phyloP scores from a whole-genome alignment of 2,888 invertebrate genomes.

The Eudemis profundana region DNA sequence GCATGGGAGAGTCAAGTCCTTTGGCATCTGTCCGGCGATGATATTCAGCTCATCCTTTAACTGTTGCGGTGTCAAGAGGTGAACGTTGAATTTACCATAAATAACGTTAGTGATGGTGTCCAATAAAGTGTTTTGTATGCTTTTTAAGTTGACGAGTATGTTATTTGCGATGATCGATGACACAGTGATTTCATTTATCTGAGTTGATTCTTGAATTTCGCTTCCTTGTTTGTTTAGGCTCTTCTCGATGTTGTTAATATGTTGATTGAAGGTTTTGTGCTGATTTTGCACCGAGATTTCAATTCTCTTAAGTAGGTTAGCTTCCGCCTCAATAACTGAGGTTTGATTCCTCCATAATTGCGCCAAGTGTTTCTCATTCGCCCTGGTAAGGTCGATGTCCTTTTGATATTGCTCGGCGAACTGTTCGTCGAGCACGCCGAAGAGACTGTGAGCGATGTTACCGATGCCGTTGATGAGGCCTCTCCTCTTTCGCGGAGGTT shows the following conservation, averaged over 20 bases:
- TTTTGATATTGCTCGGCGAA: constrained; percentile 1
- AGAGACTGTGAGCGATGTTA: background rate
- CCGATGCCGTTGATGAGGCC: no score
- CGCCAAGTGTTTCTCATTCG: no score
- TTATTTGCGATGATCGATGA: background rate
- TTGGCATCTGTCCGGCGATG: no score
- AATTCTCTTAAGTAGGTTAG: background rate
- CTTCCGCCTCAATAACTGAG: background rate
- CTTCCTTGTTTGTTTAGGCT: background rate
- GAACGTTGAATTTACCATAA: background rate
- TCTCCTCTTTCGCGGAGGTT: no score
- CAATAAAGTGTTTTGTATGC: background rate
- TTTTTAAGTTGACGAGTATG: background rate
- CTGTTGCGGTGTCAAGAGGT: no score
- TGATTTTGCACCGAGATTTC: background rate
- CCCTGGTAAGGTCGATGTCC: background rate
- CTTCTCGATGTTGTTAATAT: background rate
- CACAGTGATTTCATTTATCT: background rate
- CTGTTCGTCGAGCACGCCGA: background rate
- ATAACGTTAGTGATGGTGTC: background rate
- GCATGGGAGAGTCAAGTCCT: no score
- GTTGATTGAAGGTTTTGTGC: constrained; percentile 2
- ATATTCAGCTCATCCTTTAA: no score
- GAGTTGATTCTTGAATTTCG: background rate
- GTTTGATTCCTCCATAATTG: background rate